phyloP scores from a whole-genome alignment of 2,113 vertebrate species.

The Lasiurus cinereus region DNA sequence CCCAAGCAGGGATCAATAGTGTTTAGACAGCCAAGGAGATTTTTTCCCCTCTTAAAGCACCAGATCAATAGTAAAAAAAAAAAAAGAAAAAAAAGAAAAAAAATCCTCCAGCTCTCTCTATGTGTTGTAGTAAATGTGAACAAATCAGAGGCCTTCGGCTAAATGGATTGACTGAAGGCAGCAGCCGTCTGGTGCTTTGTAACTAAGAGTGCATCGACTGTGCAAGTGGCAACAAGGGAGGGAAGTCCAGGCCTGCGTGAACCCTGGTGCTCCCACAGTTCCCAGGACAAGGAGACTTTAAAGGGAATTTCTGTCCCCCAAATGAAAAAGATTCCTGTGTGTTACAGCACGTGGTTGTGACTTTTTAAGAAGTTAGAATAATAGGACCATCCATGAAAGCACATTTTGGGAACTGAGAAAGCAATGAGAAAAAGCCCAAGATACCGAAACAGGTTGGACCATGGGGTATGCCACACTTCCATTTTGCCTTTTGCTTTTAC shows the following conservation, averaged over 20 bases:
- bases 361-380: neutral
- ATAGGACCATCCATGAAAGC: neutral
- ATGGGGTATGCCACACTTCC: neutral
- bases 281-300: neutral
- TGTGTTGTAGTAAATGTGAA: conserved; percentile 92
- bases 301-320: conserved; percentile 56
- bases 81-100: conserved; percentile 71
- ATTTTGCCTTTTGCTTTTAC: neutral
- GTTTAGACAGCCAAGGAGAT: conserved; percentile 95
- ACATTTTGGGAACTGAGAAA: neutral
- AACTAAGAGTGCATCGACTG: conserved; percentile 90
- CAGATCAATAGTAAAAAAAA: conserved; percentile 92
- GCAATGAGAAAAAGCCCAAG: too few species aligned
- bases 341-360: neutral
- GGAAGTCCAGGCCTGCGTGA: neutral
- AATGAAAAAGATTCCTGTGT: neutral
- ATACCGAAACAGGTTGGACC: neutral
- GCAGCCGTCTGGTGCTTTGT: conserved; percentile 89
- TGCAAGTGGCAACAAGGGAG: conserved; percentile 72
- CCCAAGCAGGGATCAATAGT: conserved; percentile 94
- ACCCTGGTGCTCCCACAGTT: neutral
- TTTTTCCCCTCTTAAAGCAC: conserved; percentile 91
- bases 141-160: conserved; percentile 95
- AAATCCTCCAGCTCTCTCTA: conserved; percentile 90
- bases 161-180: conserved; percentile 91